A percentile compares a stretch with the other conserved stretches of the same genome.
Evolutionary conservation across 2,113 vertebrate genomes (phyloP).

Genomic region (Hippopotamus amphibius): DNA sequence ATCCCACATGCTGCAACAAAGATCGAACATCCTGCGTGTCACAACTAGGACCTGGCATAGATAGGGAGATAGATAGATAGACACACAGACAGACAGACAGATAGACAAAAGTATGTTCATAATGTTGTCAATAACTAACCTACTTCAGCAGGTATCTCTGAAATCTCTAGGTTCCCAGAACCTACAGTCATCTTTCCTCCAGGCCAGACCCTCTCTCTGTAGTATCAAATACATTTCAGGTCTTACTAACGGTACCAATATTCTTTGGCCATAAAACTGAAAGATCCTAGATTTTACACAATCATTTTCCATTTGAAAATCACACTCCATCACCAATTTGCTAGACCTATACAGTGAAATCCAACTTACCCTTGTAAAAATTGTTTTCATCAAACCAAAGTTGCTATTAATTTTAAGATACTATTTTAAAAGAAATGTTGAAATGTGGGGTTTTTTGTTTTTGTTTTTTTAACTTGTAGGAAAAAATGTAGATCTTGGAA

Average conservation of each 20-base stretch:
- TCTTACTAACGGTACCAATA: neutral
- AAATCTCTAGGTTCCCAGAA: neutral
- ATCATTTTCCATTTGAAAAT: neutral
- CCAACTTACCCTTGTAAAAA: neutral
- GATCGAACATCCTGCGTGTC: too few relatives aligned
- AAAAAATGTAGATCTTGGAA: neutral
- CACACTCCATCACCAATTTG: neutral
- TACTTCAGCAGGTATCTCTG: neutral
- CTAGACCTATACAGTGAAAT: neutral
- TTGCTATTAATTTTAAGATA: neutral
- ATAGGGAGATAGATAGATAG: too few relatives aligned
- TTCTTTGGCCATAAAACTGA: neutral
- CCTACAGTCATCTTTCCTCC: neutral
- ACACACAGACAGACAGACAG: too few relatives aligned
- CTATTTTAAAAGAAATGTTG: neutral
- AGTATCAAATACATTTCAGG: neutral
- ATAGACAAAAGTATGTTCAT: neutral
- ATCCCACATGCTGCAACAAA: too few relatives aligned
- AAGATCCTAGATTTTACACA: neutral
- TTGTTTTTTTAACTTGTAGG: conserved; percentile 11
- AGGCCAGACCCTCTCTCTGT: neutral
- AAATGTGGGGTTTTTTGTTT: neutral
- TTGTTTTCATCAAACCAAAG: neutral
- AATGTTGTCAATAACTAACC: neutral
- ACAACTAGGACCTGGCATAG: too few relatives aligned